These are phyloP conservation scores for Julus scandinavius DNA, from an alignment of 2,888 invertebrate species.

Conservation along the genomic window DNA sequence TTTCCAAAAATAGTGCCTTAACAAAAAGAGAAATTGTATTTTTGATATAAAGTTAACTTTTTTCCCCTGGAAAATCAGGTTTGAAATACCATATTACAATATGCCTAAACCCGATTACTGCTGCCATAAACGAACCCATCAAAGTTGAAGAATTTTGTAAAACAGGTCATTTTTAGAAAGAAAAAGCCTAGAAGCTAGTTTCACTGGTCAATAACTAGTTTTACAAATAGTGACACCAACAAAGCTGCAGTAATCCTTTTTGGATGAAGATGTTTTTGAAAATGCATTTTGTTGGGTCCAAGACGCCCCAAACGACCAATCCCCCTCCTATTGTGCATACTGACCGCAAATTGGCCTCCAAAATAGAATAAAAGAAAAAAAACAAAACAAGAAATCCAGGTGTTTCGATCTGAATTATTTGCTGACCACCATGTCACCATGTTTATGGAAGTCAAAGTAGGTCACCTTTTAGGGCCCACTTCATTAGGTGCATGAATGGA, in stretches of 20 bases:
- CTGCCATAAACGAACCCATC: no score
- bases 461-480: background rate
- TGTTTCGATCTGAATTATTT: background rate
- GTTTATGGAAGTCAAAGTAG: constrained; percentile 13
- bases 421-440: background rate
- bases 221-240: background rate
- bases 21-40: no score
- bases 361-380: background rate
- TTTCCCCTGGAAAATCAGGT: no score
- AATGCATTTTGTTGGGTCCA: background rate
- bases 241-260: background rate
- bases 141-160: no score
- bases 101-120: no score
- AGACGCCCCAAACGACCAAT: background rate
- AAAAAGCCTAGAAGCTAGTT: no score
- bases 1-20: no score
- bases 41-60: no score
- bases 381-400: constrained; percentile 17
- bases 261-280: constrained; percentile 2
- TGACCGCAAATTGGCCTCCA: background rate
- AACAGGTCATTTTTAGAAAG: no score
- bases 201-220: background rate
- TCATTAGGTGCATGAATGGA: background rate
- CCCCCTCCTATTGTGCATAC: background rate
- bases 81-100: no score